These are phyloP conservation scores for Arenaria interpres DNA, from an alignment of 2,113 vertebrate genomes.

Conservation along the genomic window DNA sequence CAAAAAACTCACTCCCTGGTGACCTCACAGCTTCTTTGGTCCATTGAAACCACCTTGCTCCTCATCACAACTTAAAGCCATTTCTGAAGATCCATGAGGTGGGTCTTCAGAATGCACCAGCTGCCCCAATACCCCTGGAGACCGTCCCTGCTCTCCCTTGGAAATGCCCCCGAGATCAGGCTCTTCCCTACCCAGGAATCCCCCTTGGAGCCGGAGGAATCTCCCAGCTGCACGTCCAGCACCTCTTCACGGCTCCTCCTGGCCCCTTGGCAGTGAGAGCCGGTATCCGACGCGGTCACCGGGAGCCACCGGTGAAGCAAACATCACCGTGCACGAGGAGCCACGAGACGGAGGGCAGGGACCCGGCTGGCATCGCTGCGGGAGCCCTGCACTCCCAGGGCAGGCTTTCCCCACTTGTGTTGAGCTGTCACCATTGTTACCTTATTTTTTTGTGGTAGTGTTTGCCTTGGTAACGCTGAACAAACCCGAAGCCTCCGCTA, in stretches of 20 bases:
- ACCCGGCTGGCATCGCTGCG: not conserved
- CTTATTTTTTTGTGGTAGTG: not conserved
- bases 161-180: not conserved
- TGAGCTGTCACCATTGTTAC: not conserved
- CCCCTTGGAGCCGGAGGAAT: not conserved
- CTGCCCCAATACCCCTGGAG: not conserved
- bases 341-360: not conserved
- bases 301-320: not conserved
- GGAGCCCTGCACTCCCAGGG: not conserved
- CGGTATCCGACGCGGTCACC: not conserved
- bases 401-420: not conserved
- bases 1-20: not conserved
- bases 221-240: not conserved
- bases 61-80: not conserved
- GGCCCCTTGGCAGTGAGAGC: not conserved
- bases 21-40: not conserved
- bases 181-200: not conserved
- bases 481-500: conserved; percentile 14
- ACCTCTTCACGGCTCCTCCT: not conserved
- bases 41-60: not conserved
- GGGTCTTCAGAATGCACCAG: no score
- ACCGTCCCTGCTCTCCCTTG: not conserved
- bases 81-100: accelerated
- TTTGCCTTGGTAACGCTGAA: conserved; percentile 23
- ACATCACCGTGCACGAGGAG: accelerated